Evolutionary conservation across 1,140 invertebrate genomes (phyloP), one percentile per base, ranked within the genome.

Genomic region (Anoplolepis gracilipes): DNA sequence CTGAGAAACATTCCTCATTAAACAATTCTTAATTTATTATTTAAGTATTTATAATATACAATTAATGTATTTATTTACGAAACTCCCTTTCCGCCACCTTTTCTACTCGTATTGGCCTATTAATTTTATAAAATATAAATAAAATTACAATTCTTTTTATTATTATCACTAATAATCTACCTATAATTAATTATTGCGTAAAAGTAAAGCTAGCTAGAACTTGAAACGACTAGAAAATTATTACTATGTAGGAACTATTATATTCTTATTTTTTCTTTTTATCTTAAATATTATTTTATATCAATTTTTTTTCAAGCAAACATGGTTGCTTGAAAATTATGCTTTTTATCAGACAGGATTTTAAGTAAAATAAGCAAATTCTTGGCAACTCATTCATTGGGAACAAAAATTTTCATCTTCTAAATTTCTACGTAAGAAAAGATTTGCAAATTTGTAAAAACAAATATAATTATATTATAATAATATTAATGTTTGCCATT

Each of bases 351-450:
- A 53, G 10, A 62, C 0, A 10, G 6, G 13, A 62, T 76, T 76
- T 76, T 11, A 76, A 62, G 10, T 76, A 62, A 25, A 76, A 76
- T 30, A 73, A 73, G 22, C 19, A 33, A 61, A 13, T 39, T 36
- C 10, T 22, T 28, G n/a, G 5, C 73, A 16, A 4, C 28, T 25
- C 10, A n/a, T 28, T 62, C 2, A 19, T 28, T 11, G 55, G 22
- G 1, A 11, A 22, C 10, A 76, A 76, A 39, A 19, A n/a, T 25
- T 75, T 61, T 76, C 16, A 16, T 5, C 55, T 36, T 2, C 0
- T 11, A 25, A 13, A 39, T 39, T 76, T 5, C 1, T 19, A 22
- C 19, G 11, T 75, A 59, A 59, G 28, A 76, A 75, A 16, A 6
- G 1, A 42, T 72, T 53, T 2, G 3, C 3, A 61, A 42, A 42